These are phyloP conservation scores for Thelaira solivaga DNA, from an alignment of 2,888 invertebrate species.

Conservation along the genomic window DNA sequence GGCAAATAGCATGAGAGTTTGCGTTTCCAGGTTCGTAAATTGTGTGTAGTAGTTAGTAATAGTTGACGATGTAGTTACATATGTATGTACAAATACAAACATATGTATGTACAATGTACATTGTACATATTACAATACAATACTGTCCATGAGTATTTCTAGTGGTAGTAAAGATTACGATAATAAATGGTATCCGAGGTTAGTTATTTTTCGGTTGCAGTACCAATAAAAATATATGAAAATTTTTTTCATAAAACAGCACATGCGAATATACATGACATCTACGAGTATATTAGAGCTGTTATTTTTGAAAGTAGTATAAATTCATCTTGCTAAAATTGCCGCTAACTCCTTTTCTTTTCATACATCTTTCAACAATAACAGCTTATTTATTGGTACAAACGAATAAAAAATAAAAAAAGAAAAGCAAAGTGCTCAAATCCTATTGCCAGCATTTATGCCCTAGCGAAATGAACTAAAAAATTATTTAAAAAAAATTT, in stretches of 20 bases:
- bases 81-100: background rate
- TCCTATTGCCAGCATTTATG: no score
- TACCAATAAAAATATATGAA: conserved; percentile 3
- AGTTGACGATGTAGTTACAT: conserved; percentile 17
- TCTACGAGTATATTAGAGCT: no score
- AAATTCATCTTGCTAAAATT: background rate
- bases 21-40: background rate
- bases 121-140: no score
- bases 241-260: background rate
- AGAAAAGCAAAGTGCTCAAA: no score
- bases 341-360: no score
- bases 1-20: background rate
- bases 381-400: no score
- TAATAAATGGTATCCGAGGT: conserved; percentile 62
- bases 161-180: conserved; percentile 37
- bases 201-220: conserved; percentile 52
- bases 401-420: no score
- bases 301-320: background rate
- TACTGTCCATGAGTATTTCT: background rate
- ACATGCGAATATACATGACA: background rate
- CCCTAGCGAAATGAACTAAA: no score
- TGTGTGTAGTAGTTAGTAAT: background rate
- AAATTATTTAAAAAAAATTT: no score
- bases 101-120: background rate
- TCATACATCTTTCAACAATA: no score